phyloP scores from a whole-genome alignment of 2,113 vertebrate genomes.

The Pogona vitticeps region DNA sequence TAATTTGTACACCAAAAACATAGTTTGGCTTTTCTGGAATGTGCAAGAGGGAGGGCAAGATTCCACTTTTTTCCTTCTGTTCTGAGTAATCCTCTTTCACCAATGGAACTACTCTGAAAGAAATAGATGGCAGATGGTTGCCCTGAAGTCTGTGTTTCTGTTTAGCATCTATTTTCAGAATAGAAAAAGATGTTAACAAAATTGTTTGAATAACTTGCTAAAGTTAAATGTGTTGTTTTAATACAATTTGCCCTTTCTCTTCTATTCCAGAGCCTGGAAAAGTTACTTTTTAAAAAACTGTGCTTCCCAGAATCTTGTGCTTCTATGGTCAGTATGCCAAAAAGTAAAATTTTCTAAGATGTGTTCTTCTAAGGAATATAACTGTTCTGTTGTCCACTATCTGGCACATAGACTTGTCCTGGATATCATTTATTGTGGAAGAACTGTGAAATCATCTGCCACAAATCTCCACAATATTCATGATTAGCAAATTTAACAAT shows the following conservation, averaged over 20 bases:
- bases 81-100: not conserved
- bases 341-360: no score
- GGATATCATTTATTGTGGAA: not conserved
- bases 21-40: no score
- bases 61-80: not conserved
- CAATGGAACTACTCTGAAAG: not conserved
- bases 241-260: no score
- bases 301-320: no score
- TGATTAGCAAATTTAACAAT: not conserved
- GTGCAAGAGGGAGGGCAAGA: not conserved
- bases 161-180: not conserved
- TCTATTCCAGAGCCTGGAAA: no score
- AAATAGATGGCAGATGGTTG: not conserved
- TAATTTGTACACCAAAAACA: no score
- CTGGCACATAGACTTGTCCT: not conserved
- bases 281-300: no score
- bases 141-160: not conserved
- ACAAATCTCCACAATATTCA: not conserved
- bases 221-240: not conserved
- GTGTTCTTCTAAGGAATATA: no score
- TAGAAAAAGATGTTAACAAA: not conserved
- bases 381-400: not conserved
- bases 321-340: no score
- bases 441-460: not conserved
- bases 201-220: no score